Evolutionary conservation across 2,888 invertebrate species (phyloP).

Genomic region (Cataglyphis livida): DNA sequence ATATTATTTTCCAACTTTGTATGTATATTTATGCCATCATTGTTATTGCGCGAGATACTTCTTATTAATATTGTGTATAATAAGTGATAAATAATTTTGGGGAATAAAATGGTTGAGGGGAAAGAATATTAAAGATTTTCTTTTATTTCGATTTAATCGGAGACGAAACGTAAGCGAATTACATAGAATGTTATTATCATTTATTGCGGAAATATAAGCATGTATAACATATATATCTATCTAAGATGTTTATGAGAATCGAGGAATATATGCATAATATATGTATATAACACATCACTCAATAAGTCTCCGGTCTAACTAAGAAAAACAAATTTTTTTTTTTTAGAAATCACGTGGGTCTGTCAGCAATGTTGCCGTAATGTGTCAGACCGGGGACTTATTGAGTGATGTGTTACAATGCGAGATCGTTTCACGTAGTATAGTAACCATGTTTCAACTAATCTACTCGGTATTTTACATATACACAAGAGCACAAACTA

Average conservation of each 20-base stretch:
- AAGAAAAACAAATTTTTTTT: too few species aligned
- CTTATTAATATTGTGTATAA: not conserved
- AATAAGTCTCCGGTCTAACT: too few species aligned
- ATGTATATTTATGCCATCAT: not conserved
- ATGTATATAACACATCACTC: constrained; percentile 37
- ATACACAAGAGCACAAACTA: constrained; percentile 68
- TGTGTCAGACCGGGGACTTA: too few species aligned
- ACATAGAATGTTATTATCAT: constrained; percentile 76
- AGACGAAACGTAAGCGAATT: constrained; percentile 75
- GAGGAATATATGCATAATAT: not conserved
- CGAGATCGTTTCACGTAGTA: constrained; percentile 70
- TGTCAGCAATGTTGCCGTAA: too few species aligned
- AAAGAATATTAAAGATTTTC: constrained; percentile 47
- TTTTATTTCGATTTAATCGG: constrained; percentile 79
- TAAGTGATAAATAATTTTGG: not conserved
- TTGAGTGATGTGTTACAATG: constrained; percentile 43
- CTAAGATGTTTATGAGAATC: constrained; percentile 55
- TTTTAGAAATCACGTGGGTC: too few species aligned
- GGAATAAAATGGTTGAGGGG: constrained; percentile 6
- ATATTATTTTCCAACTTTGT: not conserved
- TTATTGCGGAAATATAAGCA: constrained; percentile 68
- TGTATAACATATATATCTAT: constrained; percentile 56
- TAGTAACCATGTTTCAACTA: constrained; percentile 44
- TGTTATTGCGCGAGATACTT: not conserved
- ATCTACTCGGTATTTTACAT: constrained; percentile 73